Conservation (phyloP, 2,888 invertebrate species). For the Melanargia galathea region DNA sequence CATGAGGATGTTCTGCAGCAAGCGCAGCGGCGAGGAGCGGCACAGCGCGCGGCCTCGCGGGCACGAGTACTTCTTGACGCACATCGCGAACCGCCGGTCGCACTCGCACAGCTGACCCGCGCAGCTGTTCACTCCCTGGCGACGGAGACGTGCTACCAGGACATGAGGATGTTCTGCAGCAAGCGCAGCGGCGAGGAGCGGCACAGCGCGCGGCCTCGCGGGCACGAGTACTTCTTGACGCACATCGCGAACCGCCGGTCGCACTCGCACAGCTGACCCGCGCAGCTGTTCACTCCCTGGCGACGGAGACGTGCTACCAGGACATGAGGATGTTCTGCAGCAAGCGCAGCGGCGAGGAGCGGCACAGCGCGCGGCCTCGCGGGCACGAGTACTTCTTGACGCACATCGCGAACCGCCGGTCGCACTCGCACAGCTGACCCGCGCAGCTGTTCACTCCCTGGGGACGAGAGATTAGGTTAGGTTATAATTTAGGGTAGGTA, state of each 20-base stretch:
- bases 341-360: constrained; percentile 87
- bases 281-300: constrained; percentile 83
- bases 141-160: neutral
- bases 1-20: constrained; percentile 88
- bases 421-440: constrained; percentile 91
- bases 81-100: constrained; percentile 89
- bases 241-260: constrained; percentile 91
- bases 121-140: constrained; percentile 82
- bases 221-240: constrained; percentile 88
- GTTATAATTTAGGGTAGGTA: no score
- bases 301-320: constrained; percentile 38
- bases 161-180: constrained; percentile 87
- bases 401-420: constrained; percentile 89
- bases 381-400: constrained; percentile 90
- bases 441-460: constrained; percentile 84
- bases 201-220: constrained; percentile 86
- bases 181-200: constrained; percentile 87
- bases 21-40: constrained; percentile 86
- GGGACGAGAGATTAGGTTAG: no score
- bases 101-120: constrained; percentile 92
- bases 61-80: constrained; percentile 88
- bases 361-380: constrained; percentile 85
- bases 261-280: constrained; percentile 91
- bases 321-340: constrained; percentile 87
- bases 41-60: constrained; percentile 88